These are phyloP conservation scores for Zaprionus nigranus DNA, from an alignment of 1,140 invertebrate species.

Conservation along the genomic window DNA sequence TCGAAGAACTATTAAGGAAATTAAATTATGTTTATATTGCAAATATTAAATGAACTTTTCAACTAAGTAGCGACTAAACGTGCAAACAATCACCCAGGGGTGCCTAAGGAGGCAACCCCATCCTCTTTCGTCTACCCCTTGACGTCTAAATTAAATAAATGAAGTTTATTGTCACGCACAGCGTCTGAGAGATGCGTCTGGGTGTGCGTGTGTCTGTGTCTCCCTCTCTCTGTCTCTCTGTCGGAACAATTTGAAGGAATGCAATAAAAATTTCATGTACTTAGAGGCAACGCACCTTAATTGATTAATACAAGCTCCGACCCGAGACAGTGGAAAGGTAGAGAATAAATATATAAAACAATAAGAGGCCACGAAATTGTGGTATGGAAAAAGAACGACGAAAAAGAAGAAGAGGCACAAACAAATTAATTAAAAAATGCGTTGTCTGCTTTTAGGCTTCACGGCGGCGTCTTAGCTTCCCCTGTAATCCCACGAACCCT, in stretches of 20 bases:
- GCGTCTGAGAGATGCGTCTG: constrained; percentile 19
- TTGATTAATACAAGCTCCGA: constrained; percentile 52
- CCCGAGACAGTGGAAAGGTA: background rate
- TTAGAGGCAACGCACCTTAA: constrained; percentile 37
- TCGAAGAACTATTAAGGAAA: too few relatives aligned
- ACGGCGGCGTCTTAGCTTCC: constrained; percentile 1
- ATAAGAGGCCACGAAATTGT: constrained; percentile 29
- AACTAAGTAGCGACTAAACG: background rate
- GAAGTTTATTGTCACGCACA: constrained; percentile 56
- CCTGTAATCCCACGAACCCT: background rate
- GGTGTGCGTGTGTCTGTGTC: constrained; percentile 31
- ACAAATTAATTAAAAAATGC: constrained; percentile 56
- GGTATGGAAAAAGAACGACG: constrained; percentile 1
- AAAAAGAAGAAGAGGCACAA: constrained; percentile 19
- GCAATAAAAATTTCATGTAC: constrained; percentile 55
- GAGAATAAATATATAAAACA: constrained; percentile 16
- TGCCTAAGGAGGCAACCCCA: background rate
- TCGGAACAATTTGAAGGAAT: constrained; percentile 22
- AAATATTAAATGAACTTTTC: constrained; percentile 3
- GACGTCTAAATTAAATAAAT: constrained; percentile 30
- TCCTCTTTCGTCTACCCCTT: background rate
- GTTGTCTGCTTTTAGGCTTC: constrained; percentile 40
- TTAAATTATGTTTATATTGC: background rate
- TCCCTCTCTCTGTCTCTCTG: background rate
- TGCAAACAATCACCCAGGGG: background rate